These are phyloP conservation scores for Spodoptera litura DNA, from an alignment of 1,140 invertebrate species.

Conservation along the genomic window DNA sequence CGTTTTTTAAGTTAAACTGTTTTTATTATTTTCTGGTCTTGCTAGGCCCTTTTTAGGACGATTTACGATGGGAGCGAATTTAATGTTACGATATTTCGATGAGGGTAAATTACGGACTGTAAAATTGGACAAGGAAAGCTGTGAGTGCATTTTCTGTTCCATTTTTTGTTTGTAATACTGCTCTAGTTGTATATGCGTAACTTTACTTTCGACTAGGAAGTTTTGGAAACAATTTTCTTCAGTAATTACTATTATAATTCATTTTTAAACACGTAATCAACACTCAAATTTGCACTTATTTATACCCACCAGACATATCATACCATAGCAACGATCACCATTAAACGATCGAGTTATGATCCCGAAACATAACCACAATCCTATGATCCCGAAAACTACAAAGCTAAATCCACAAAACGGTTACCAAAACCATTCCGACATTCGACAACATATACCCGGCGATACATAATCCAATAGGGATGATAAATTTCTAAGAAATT, in stretches of 20 bases:
- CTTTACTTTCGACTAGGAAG: no score
- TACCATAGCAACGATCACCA: no score
- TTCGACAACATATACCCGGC: constrained; percentile 6
- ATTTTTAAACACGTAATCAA: no score
- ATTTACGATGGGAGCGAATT: constrained; percentile 10
- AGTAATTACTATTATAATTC: no score
- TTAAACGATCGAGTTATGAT: background rate
- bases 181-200: no score
- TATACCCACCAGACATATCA: no score
- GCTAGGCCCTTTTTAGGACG: constrained; percentile 14
- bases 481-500: constrained; percentile 35
- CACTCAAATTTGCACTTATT: no score
- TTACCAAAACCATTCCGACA: constrained; percentile 19
- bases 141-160: no score
- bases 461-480: constrained; percentile 36
- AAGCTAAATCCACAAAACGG: background rate
- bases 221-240: no score
- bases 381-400: constrained; percentile 16
- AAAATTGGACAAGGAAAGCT: background rate
- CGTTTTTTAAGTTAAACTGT: constrained; percentile 31
- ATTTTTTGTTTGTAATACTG: no score
- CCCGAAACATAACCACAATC: background rate
- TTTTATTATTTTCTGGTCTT: constrained; percentile 42
- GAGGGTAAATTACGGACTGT: background rate
- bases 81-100: background rate